Conservation (phyloP, 1,140 invertebrate species). For the Nephila pilipes region DNA sequence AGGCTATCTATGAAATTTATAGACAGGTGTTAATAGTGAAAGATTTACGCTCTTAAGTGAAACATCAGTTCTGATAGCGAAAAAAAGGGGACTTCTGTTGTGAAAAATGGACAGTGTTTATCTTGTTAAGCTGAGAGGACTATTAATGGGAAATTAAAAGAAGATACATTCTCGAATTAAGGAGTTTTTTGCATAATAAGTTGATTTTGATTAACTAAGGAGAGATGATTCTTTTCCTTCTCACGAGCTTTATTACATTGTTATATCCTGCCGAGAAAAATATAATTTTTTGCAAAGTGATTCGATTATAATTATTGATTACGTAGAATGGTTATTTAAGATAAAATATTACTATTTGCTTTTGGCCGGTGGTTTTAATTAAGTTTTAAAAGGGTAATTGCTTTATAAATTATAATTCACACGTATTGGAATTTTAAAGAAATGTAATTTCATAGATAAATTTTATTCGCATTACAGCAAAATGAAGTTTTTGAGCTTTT, state of each 20-base stretch:
- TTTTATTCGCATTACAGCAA: too few species aligned
- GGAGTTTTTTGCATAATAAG: constrained; percentile 6
- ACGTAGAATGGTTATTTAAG: neutral
- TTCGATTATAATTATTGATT: neutral
- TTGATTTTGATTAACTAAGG: constrained; percentile 22
- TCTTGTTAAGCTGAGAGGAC: constrained; percentile 16
- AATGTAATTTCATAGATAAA: too few species aligned
- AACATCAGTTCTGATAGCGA: neutral
- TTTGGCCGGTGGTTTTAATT: neutral
- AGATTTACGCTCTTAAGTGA: constrained; percentile 22
- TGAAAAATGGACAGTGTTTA: constrained; percentile 20
- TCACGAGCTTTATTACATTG: neutral
- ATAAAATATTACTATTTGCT: neutral
- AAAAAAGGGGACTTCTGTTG: neutral
- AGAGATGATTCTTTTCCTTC: neutral
- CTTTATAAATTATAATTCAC: neutral
- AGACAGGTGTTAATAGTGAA: constrained; percentile 21
- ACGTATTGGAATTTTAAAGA: too few species aligned
- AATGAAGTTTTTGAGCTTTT: too few species aligned
- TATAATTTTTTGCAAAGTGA: neutral
- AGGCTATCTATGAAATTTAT: constrained; percentile 18
- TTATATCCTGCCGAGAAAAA: neutral
- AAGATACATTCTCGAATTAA: neutral
- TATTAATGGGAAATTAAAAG: constrained; percentile 21
- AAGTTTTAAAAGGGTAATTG: neutral